A percentile compares a stretch with the other conserved stretches of the same genome.
These are phyloP conservation scores for Anarsia innoxiella DNA, from an alignment of 2,888 invertebrate genomes.

Conservation along the genomic window DNA sequence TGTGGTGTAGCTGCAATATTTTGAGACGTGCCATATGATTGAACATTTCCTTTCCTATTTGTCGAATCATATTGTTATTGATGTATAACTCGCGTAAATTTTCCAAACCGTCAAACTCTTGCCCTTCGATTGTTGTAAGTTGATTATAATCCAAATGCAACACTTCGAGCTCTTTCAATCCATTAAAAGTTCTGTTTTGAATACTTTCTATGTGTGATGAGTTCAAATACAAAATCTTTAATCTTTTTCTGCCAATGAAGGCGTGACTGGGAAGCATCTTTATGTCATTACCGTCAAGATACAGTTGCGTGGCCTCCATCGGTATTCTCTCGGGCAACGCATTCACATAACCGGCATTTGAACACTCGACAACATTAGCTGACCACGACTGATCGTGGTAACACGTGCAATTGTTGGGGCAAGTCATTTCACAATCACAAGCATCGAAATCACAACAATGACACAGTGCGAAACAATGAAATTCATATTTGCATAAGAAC, in stretches of 20 bases:
- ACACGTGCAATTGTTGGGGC: constrained; percentile 90
- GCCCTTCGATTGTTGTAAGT: constrained; percentile 81
- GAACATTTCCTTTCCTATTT: constrained; percentile 83
- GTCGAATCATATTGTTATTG: constrained; percentile 82
- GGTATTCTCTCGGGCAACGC: constrained; percentile 87
- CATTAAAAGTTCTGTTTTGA: constrained; percentile 89
- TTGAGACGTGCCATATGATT: constrained; percentile 78
- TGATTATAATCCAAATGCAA: constrained; percentile 85
- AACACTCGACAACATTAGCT: constrained; percentile 90
- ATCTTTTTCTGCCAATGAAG: constrained; percentile 88
- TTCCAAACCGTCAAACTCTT: constrained; percentile 87
- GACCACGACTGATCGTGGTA: constrained; percentile 92
- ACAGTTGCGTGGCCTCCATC: constrained; percentile 92
- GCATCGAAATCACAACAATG: constrained; percentile 94
- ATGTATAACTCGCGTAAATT: constrained; percentile 82
- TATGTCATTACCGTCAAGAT: constrained; percentile 89
- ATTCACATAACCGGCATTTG: constrained; percentile 79
- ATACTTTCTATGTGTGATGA: constrained; percentile 85
- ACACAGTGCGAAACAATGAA: constrained; percentile 90
- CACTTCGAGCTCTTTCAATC: constrained; percentile 83
- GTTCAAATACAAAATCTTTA: constrained; percentile 85
- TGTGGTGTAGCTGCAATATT: constrained; percentile 81
- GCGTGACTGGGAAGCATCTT: constrained; percentile 85
- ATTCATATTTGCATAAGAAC: constrained; percentile 89
- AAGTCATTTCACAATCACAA: constrained; percentile 95